Percentiles rank a stretch among this genome's conserved stretches.
Evolutionary conservation across 2,888 invertebrate species (phyloP).

Genomic region (Lithodes maja): DNA sequence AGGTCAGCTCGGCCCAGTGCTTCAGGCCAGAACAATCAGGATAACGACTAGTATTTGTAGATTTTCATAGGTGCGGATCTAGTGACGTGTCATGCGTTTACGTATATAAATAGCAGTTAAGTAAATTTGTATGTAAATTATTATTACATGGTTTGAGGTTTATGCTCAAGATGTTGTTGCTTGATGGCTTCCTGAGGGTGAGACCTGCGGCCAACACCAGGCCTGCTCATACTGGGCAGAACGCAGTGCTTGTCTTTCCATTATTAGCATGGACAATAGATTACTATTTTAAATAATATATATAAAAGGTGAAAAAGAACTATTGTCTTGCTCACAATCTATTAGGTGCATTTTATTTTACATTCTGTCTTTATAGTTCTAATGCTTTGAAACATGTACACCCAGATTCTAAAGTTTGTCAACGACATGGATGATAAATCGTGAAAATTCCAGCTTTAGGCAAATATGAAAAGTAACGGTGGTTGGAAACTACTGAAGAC

Average conservation of each 20-base stretch:
- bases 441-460: too few relatives aligned
- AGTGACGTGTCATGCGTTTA: constrained; percentile 66
- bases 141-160: constrained; percentile 51
- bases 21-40: constrained; percentile 56
- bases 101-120: constrained; percentile 65
- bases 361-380: constrained; percentile 33
- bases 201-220: not conserved
- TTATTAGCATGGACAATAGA: constrained; percentile 57
- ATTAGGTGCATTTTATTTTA: constrained; percentile 52
- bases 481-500: too few relatives aligned
- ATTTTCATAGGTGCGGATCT: constrained; percentile 62
- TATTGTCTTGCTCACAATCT: constrained; percentile 60
- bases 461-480: too few relatives aligned
- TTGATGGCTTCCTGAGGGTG: constrained; percentile 30
- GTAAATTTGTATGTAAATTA: constrained; percentile 66
- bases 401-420: not conserved
- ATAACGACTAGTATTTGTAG: constrained; percentile 59
- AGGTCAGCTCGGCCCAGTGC: constrained; percentile 23
- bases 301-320: constrained; percentile 23
- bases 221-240: constrained; percentile 12
- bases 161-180: constrained; percentile 57
- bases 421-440: not conserved
- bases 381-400: constrained; percentile 33
- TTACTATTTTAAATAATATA: constrained; percentile 43
- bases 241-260: constrained; percentile 54